Evolutionary conservation across 2,888 invertebrate species (phyloP), one percentile per base, ranked within the genome.

Genomic region (Calameuta filiformis): DNA sequence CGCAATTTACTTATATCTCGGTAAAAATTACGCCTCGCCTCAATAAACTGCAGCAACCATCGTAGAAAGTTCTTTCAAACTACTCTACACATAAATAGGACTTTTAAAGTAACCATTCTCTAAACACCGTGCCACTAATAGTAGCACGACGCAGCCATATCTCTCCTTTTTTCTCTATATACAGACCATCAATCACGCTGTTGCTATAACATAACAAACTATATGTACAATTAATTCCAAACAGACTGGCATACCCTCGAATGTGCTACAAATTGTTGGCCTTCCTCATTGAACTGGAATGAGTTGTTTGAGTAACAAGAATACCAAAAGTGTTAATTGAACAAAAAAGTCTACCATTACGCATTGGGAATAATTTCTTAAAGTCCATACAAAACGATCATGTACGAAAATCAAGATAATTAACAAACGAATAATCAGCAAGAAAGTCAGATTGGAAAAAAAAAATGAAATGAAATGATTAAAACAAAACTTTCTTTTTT

Each of bases 31-130:
- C 31, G 34, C 23, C 31, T 56, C 74, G 69, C 35, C 75, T 76
- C 75, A 78, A 80, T 76, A 78, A 81, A 83, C 78, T 80, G 75
- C 81, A 79, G 76, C 82, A 80, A 82, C 84, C 85, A 84, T 83
- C 81, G 82, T 86, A 86, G 85, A 86, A 86, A 80, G 85, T 85
- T 71, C 84, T 37, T 80, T 80, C 73, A 77, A 86, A 87, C 84
- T 85, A 86, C 82, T 86, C 87, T 86, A 87, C 85, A 77, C 82
- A 85, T 86, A 87, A 87, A 86, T 87, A 87, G 85, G 81, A 84
- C 78, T 84, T 83, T 84, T 69, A 80, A 81, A 81, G 77, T 77
- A 81, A 77, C 79, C 77, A 56, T 69, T 77, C 73, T 79, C 80
- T 75, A 77, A 75, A 73, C 77, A 73, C 78, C 76, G 76, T 75